phyloP scores from a whole-genome alignment of 2,888 invertebrate genomes.

The Camponotus fellah region DNA sequence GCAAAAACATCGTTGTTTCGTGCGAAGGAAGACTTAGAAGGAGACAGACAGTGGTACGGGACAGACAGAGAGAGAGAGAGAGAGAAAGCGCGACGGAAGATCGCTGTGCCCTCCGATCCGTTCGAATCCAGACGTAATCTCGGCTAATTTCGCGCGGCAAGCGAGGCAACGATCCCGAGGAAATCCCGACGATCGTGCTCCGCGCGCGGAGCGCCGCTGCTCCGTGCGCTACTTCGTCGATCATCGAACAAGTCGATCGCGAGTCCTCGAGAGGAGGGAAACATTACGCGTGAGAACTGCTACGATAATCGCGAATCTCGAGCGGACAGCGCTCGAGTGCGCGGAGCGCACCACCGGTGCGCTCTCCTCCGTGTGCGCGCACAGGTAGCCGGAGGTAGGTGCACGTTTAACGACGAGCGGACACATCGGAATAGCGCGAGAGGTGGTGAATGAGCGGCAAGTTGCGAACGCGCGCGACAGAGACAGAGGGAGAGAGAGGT shows the following conservation, averaged over 20 bases:
- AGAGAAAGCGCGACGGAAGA: conserved; percentile 46
- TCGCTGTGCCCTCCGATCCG: conserved; percentile 19
- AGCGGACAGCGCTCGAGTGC: background rate
- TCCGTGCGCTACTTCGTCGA: background rate
- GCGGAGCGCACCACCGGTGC: conserved; percentile 20
- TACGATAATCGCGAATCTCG: background rate
- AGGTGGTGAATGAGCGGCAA: conserved; percentile 51
- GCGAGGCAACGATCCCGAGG: background rate
- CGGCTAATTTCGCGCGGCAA: conserved; percentile 20
- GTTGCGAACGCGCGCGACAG: conserved; percentile 16
- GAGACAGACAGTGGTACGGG: conserved; percentile 17
- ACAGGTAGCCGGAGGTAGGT: conserved; percentile 36
- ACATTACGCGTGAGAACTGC: background rate
- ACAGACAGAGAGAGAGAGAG: conserved; percentile 45
- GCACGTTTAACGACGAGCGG: conserved; percentile 21
- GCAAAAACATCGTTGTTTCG: conserved; percentile 18
- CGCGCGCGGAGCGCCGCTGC: conserved; percentile 3
- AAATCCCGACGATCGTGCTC: background rate
- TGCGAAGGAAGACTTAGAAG: conserved; percentile 12
- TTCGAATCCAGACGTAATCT: conserved; percentile 34
- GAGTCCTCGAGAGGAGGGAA: background rate
- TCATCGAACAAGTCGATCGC: background rate
- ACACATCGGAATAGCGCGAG: conserved; percentile 7
- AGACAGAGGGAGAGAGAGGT: conserved; percentile 29
- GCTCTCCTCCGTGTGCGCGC: conserved; percentile 24